Conservation (phyloP, 2,888 invertebrate genomes). For the Stenodema calcarata region DNA sequence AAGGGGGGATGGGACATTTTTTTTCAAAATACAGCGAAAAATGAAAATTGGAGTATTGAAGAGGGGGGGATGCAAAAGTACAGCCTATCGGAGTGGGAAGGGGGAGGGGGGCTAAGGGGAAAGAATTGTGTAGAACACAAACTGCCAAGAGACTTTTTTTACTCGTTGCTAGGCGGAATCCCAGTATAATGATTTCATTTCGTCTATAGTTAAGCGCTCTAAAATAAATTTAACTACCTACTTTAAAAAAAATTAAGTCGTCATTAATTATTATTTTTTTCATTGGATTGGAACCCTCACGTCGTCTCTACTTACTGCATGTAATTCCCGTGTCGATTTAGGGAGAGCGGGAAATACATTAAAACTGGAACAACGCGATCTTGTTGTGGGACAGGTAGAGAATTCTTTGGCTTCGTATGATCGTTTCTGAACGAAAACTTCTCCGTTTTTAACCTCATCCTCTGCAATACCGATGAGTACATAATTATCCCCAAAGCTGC, state of each 20-base stretch:
- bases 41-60: not conserved
- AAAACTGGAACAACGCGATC: not conserved
- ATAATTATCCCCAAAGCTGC: not conserved
- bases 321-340: not conserved
- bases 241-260: not conserved
- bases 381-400: not conserved
- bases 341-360: not conserved
- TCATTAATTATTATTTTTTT: not conserved
- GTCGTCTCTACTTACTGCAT: not conserved
- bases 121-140: not conserved
- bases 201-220: not conserved
- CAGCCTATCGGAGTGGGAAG: not conserved
- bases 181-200: not conserved
- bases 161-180: constrained; percentile 2
- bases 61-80: not conserved
- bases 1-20: constrained; percentile 9
- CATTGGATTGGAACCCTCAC: not conserved
- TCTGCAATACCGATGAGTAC: not conserved
- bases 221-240: not conserved
- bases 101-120: not conserved
- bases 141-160: constrained; percentile 3
- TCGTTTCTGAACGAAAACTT: not conserved
- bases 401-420: not conserved
- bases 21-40: constrained; percentile 41
- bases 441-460: not conserved